These are phyloP conservation scores for Thecocarcelia acutangulata DNA, from an alignment of 2,888 invertebrate species.

Conservation along the genomic window DNA sequence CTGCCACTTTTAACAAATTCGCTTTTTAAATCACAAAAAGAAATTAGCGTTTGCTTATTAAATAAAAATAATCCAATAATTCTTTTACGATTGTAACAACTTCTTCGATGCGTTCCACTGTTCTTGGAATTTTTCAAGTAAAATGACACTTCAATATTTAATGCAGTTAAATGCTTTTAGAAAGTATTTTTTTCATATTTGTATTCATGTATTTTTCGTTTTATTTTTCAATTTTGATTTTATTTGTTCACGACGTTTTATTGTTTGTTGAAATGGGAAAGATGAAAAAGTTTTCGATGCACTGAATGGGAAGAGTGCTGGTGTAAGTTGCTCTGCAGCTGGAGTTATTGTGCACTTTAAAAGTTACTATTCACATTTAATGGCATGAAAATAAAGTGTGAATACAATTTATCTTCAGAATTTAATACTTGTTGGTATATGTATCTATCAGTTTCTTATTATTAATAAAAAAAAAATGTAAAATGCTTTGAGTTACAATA, in stretches of 20 bases:
- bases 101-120: background rate
- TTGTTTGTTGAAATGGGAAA: background rate
- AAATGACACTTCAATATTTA: slow-evolving; percentile 73
- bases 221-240: slow-evolving; percentile 10
- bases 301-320: background rate
- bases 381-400: slow-evolving; percentile 33
- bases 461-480: too few relatives aligned
- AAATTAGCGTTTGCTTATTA: too few relatives aligned
- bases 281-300: slow-evolving; percentile 30
- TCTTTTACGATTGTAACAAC: too few relatives aligned
- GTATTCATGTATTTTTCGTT: background rate
- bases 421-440: background rate
- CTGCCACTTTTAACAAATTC: too few relatives aligned
- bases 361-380: slow-evolving; percentile 33
- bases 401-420: background rate
- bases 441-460: too few relatives aligned
- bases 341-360: background rate
- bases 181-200: slow-evolving; percentile 62
- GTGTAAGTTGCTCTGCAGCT: background rate
- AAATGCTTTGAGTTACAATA: too few relatives aligned
- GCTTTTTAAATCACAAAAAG: too few relatives aligned
- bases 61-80: too few relatives aligned
- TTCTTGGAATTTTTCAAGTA: slow-evolving; percentile 23
- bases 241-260: slow-evolving; percentile 25
- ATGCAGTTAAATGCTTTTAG: slow-evolving; percentile 79